Evolutionary conservation across 1,140 invertebrate genomes (phyloP).

Genomic region (Bombus balteatus): DNA sequence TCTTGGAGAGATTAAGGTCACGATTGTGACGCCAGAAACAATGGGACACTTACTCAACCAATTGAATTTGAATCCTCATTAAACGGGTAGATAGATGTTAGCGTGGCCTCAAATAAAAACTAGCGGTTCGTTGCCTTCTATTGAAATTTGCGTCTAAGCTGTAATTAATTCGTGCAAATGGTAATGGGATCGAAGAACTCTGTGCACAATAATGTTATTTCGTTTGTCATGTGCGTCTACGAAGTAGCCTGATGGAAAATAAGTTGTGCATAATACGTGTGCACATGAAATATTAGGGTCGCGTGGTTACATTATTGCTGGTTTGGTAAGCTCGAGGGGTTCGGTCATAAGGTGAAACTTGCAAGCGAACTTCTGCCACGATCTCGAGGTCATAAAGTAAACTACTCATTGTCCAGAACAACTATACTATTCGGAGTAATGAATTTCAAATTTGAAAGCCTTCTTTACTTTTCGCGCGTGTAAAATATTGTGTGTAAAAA

Average conservation of each 20-base stretch:
- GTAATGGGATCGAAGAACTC: not conserved
- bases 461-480: not conserved
- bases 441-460: not conserved
- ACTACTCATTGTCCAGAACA: not conserved
- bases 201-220: not conserved
- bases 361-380: constrained; percentile 43
- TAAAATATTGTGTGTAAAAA: not conserved
- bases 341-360: constrained; percentile 33
- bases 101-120: not conserved
- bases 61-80: not conserved
- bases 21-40: constrained; percentile 15
- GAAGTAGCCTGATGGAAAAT: not conserved
- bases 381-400: not conserved
- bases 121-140: not conserved
- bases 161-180: not conserved
- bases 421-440: not conserved
- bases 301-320: constrained; percentile 61
- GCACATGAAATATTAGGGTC: constrained; percentile 15
- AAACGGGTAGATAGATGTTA: not conserved
- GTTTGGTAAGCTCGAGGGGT: constrained; percentile 3
- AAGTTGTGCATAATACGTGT: constrained; percentile 30
- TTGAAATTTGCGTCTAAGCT: not conserved
- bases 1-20: not conserved
- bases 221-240: not conserved
- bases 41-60: not conserved